phyloP scores from a whole-genome alignment of 1,140 invertebrate species.

The Drosophila teissieri region DNA sequence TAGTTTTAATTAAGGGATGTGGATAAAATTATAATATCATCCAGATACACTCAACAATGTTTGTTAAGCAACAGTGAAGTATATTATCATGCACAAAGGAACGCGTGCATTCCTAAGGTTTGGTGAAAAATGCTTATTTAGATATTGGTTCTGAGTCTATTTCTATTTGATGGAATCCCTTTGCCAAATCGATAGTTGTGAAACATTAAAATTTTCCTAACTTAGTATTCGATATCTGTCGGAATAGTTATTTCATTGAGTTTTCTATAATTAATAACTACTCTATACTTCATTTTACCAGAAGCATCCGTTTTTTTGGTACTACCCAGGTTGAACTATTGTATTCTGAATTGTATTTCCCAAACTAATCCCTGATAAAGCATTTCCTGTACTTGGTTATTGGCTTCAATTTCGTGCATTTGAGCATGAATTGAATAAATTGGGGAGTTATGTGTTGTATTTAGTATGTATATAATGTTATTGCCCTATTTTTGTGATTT shows the following conservation, averaged over 20 bases:
- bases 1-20: too few species aligned
- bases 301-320: background rate
- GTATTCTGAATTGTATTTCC: too few species aligned
- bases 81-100: conserved; percentile 5
- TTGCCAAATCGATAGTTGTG: background rate
- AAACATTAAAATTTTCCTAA: background rate
- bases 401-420: too few species aligned
- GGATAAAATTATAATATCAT: too few species aligned
- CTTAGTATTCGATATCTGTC: conserved; percentile 3
- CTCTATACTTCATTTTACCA: background rate
- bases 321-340: background rate
- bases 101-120: conserved; percentile 2
- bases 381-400: too few species aligned
- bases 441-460: too few species aligned
- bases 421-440: too few species aligned
- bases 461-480: too few species aligned
- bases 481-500: too few species aligned
- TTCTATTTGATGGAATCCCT: background rate
- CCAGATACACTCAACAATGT: too few species aligned
- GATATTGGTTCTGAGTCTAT: background rate
- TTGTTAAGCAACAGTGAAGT: conserved; percentile 5
- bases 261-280: conserved; percentile 1
- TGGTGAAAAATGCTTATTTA: background rate
- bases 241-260: background rate
- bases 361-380: too few species aligned